phyloP scores from a whole-genome alignment of 2,888 invertebrate genomes.

The Dryobotodes eremita region DNA sequence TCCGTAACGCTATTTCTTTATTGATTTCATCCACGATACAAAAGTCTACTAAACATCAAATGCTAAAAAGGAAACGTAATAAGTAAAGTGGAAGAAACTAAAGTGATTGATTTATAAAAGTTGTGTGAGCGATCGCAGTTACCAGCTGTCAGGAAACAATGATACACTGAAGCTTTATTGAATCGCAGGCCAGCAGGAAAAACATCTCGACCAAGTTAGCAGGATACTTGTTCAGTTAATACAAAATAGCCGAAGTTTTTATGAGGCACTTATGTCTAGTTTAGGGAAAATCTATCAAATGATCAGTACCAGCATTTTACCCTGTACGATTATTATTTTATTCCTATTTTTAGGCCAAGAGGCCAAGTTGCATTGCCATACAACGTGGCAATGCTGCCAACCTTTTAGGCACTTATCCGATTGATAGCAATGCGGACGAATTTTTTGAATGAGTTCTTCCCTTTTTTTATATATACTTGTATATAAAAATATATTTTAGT shows the following conservation, averaged over 20 bases:
- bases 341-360: no score
- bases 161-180: constrained; percentile 49
- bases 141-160: constrained; percentile 53
- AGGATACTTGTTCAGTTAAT: constrained; percentile 32
- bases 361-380: no score
- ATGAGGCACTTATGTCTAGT: constrained; percentile 5
- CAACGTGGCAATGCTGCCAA: neutral
- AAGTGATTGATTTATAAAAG: constrained; percentile 62
- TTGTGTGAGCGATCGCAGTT: constrained; percentile 55
- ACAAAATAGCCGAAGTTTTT: constrained; percentile 23
- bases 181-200: constrained; percentile 24
- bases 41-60: constrained; percentile 21
- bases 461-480: neutral
- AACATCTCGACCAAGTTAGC: constrained; percentile 40
- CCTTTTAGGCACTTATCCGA: neutral
- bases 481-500: neutral
- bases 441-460: no score
- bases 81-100: constrained; percentile 43
- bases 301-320: neutral
- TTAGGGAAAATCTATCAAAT: neutral
- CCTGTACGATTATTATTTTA: neutral
- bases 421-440: neutral
- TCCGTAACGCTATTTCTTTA: neutral
- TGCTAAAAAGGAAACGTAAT: constrained; percentile 40
- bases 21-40: constrained; percentile 14